Conservation (phyloP, 1,140 invertebrate genomes). For the Drosophila parvula region DNA sequence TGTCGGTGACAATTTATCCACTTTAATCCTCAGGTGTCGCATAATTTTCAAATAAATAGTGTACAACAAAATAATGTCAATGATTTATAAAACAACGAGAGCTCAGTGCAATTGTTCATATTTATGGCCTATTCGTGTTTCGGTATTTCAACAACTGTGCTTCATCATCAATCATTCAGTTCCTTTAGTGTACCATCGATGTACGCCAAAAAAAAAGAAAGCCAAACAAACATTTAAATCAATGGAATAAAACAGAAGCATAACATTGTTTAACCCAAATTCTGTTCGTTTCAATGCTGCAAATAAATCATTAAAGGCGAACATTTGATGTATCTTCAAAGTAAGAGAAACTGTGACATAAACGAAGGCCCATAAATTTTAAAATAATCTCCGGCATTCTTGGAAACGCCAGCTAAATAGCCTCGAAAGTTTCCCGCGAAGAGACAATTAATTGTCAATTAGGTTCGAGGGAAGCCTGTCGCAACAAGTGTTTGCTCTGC, state of each 20-base stretch:
- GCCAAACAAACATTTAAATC: constrained; percentile 22
- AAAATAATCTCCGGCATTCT: constrained; percentile 31
- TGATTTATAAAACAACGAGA: constrained; percentile 17
- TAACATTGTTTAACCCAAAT: constrained; percentile 64
- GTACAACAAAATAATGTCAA: constrained; percentile 15
- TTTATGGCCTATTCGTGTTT: constrained; percentile 21
- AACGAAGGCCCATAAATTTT: constrained; percentile 47
- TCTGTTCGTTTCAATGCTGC: constrained; percentile 29
- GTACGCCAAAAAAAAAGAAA: constrained; percentile 24
- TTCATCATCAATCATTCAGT: constrained; percentile 55
- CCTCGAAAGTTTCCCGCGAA: constrained; percentile 12
- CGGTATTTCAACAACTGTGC: constrained; percentile 26
- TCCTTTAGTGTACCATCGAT: constrained; percentile 54
- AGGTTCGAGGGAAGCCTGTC: constrained; percentile 47
- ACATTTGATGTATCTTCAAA: constrained; percentile 22
- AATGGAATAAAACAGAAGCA: constrained; percentile 27
- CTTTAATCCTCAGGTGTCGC: constrained; percentile 47
- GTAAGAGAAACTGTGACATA: constrained; percentile 32
- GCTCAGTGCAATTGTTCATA: not conserved
- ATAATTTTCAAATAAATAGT: constrained; percentile 49
- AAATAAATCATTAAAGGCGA: constrained; percentile 41
- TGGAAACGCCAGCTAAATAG: constrained; percentile 26
- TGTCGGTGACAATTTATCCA: constrained; percentile 47
- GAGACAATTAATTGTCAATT: constrained; percentile 71
- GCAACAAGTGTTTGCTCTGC: constrained; percentile 69